Evolutionary conservation across 2,888 invertebrate genomes (phyloP).

Genomic region (Cryptops parisi): DNA sequence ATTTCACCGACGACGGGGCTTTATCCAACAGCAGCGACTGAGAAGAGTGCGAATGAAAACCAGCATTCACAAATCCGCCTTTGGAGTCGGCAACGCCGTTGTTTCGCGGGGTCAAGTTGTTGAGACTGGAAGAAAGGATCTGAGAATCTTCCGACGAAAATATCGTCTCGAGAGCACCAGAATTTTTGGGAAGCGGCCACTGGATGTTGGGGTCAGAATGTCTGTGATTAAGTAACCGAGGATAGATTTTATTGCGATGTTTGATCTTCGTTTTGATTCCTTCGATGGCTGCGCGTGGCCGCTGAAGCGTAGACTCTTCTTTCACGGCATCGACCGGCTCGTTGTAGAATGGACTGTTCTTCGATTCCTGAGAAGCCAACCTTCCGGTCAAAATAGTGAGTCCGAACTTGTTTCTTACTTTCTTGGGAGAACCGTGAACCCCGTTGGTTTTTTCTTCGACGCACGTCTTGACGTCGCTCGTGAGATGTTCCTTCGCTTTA

Average conservation of each 20-base stretch:
- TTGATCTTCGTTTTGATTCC: neutral
- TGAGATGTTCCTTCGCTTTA: neutral
- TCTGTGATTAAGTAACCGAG: slow-evolving; percentile 18
- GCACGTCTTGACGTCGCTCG: neutral
- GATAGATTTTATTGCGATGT: neutral
- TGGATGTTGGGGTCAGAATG: slow-evolving; percentile 21
- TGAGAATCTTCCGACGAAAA: slow-evolving; percentile 17
- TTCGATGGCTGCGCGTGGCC: neutral
- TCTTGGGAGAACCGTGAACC: neutral
- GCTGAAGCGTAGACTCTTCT: neutral
- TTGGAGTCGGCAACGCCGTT: neutral
- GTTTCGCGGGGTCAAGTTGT: slow-evolving; percentile 18
- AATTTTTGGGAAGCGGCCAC: slow-evolving; percentile 16
- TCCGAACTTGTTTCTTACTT: slow-evolving; percentile 20
- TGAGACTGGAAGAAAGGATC: slow-evolving; percentile 21
- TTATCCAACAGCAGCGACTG: neutral
- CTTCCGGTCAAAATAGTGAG: slow-evolving; percentile 20
- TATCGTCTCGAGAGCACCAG: slow-evolving; percentile 7
- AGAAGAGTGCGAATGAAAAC: neutral
- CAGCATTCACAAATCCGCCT: neutral
- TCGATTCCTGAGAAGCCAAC: slow-evolving; percentile 16
- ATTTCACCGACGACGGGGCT: neutral
- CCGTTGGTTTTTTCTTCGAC: too few relatives aligned
- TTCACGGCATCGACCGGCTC: slow-evolving; percentile 63
- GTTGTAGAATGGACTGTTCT: slow-evolving; percentile 67